Evolutionary conservation across 2,113 vertebrate genomes (phyloP).

Genomic region (Catagonus wagneri): DNA sequence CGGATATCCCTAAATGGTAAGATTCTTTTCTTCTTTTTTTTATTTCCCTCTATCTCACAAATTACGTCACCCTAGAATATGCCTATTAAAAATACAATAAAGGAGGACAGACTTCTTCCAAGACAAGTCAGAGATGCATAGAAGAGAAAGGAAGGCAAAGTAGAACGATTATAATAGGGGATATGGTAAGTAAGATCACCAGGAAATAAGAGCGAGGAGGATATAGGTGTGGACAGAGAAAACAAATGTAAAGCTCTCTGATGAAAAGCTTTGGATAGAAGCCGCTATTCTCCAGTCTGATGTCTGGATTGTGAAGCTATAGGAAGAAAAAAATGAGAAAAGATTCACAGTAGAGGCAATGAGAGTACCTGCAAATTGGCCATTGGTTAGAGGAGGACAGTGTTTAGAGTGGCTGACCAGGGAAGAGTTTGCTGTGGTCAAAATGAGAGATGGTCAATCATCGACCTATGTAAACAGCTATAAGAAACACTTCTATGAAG

Average conservation of each 20-base stretch:
- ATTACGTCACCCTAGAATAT: not conserved
- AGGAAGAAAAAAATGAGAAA: not conserved
- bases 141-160: not conserved
- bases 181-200: not conserved
- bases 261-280: not conserved
- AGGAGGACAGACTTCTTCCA: not conserved
- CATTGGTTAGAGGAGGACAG: not conserved
- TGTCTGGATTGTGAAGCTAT: not conserved
- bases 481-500: conserved; percentile 28
- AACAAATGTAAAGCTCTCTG: not conserved
- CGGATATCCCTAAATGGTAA: not conserved
- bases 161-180: not conserved
- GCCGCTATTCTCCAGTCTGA: not conserved
- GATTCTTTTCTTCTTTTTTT: not conserved
- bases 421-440: not conserved
- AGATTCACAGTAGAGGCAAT: not conserved
- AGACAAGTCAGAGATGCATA: not conserved
- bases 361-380: not conserved
- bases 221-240: not conserved
- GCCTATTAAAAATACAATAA: not conserved
- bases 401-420: not conserved
- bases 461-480: not conserved
- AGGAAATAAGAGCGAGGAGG: not conserved
- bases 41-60: not conserved
- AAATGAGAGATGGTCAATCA: conserved; percentile 42